Evolutionary conservation across 2,888 invertebrate species (phyloP), one percentile per base, ranked within the genome.

Genomic region (Meganola albula): DNA sequence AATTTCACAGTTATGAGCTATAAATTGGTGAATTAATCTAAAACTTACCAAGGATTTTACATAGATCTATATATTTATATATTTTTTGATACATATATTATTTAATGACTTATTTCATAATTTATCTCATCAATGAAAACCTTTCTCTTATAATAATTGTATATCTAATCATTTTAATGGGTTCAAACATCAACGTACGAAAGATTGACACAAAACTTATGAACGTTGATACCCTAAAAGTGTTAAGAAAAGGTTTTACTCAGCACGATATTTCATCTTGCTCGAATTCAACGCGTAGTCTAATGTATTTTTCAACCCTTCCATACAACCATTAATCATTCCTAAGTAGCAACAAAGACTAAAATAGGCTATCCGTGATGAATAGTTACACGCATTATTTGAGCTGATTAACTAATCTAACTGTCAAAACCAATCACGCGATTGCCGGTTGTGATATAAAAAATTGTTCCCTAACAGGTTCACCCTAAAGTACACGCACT

Each of bases 371-470:
- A 8, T 20, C 18, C 34, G 33, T 30, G 29, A 18, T 33, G 31
- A 32, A 45, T 37, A 51, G 45, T 45, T 28, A 44, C 25, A 26
- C 31, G 32, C 33, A 42, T 39, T 42, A 44, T 47, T 28, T 26
- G 12, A 27, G 35, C 40, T 34, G 33, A 27, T 31, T 40, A 42
- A 36, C 44, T 37, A 44, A 40, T 37, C 24, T 31, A 36, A 8
- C 40, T 42, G 50, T 45, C 45, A 51, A 28, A 34, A 48, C 28
- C 45, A 51, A 13, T 29, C 49, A 52, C 49, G 48, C 44, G 16
- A 31, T 42, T 24, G 30, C 20, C 24, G 44, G 20, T 40, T 31
- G 22, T 27, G 31, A 41, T 39, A 25, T 29, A 31, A 44, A 33
- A 40, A n/a, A 37, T 12, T 27, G 22, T 37, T 40, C 34, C 21